Percentiles rank a stretch among this genome's conserved stretches.
phyloP scores from a whole-genome alignment of 2,888 invertebrate genomes.

The Mimas tiliae region DNA sequence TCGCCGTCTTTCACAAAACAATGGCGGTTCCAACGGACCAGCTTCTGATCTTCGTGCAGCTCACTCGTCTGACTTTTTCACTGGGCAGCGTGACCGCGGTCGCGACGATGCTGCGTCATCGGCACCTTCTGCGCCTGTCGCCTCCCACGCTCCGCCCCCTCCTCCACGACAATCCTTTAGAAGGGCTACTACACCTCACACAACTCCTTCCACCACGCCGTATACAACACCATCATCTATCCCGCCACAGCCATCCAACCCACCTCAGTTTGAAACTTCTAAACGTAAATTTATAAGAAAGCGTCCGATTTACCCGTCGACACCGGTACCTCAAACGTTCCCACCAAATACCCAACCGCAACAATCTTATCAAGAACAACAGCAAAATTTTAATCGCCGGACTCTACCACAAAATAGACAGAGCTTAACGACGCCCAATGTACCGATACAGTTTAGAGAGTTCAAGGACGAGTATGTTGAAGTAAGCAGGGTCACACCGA shows the following conservation, averaged over 20 bases:
- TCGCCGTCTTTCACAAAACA: conserved; percentile 68
- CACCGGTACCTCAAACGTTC: conserved; percentile 55
- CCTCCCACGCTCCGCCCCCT: conserved; percentile 42
- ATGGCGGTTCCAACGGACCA: conserved; percentile 56
- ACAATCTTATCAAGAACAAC: conserved; percentile 53
- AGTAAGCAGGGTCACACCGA: conserved; percentile 74
- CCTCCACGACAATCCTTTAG: conserved; percentile 58
- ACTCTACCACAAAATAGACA: conserved; percentile 52
- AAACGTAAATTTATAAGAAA: conserved; percentile 75
- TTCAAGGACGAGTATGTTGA: conserved; percentile 78
- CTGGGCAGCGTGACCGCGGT: conserved; percentile 79
- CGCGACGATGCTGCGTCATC: conserved; percentile 62
- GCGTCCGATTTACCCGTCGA: conserved; percentile 67
- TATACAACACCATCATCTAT: conserved; percentile 53
- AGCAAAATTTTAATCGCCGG: conserved; percentile 55
- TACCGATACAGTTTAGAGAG: conserved; percentile 71
- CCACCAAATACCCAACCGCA: conserved; percentile 53
- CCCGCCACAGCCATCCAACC: conserved; percentile 50
- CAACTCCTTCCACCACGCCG: conserved; percentile 55
- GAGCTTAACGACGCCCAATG: conserved; percentile 52
- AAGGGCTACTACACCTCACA: conserved; percentile 73
- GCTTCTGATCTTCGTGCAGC: conserved; percentile 88
- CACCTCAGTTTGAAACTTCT: conserved; percentile 59
- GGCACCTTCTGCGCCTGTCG: conserved; percentile 36
- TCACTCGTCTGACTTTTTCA: conserved; percentile 91